Percentiles rank a stretch among this genome's conserved stretches.
phyloP scores from a whole-genome alignment of 2,113 vertebrate species.

The Aldabrachelys gigantea region DNA sequence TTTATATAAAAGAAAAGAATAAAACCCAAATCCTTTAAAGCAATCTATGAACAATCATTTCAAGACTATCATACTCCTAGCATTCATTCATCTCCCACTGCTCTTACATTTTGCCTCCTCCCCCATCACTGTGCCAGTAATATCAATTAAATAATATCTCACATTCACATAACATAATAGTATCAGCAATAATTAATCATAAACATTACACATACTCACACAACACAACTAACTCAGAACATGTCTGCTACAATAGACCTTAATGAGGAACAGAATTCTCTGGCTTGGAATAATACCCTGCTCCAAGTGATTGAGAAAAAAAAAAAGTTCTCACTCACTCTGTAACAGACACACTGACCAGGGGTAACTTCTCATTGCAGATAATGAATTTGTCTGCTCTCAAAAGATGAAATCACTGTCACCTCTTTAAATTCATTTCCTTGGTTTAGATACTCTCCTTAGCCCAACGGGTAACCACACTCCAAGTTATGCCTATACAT shows the following conservation, averaged over 20 bases:
- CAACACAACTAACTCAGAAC: not conserved
- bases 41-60: constrained; percentile 33
- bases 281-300: not conserved
- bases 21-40: constrained; percentile 6
- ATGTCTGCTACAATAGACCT: not conserved
- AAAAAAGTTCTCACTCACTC: constrained; percentile 7
- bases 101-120: not conserved
- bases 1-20: constrained; percentile 32
- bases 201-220: not conserved
- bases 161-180: not conserved
- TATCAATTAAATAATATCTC: not conserved
- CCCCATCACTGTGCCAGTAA: not conserved
- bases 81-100: not conserved
- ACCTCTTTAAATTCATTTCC: constrained; percentile 49
- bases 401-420: constrained; percentile 49
- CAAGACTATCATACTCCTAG: not conserved
- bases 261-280: not conserved
- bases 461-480: constrained; percentile 12
- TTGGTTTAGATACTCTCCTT: not conserved
- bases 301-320: not conserved
- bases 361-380: constrained; percentile 30
- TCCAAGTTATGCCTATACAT: constrained; percentile 15
- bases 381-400: not conserved
- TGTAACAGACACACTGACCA: not conserved
- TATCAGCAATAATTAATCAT: not conserved